These are phyloP conservation scores for Ctenopoma kingsleyae DNA, from an alignment of 2,797 vertebrate species.

Conservation along the genomic window DNA sequence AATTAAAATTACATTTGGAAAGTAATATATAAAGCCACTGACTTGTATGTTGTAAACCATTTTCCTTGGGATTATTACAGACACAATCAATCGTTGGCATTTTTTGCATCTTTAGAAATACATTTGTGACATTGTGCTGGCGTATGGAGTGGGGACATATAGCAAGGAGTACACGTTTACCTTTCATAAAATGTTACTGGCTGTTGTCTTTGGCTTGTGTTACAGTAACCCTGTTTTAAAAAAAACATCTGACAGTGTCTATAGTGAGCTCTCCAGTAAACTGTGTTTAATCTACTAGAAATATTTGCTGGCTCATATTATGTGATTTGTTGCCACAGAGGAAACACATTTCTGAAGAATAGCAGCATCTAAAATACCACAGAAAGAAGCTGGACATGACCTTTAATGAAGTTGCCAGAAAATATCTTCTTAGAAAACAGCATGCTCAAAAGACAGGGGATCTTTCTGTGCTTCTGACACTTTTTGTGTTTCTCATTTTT, in stretches of 20 bases:
- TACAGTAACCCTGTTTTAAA: neutral
- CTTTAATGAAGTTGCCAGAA: neutral
- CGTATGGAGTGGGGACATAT: no score
- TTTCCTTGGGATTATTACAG: slow-evolving; percentile 3
- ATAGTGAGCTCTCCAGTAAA: neutral
- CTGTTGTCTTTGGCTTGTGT: neutral
- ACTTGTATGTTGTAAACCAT: neutral
- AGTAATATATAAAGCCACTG: slow-evolving; percentile 3
- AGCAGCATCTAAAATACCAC: neutral
- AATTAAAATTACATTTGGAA: slow-evolving; percentile 9
- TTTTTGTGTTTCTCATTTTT: neutral
- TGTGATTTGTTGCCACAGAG: neutral
- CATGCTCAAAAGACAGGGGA: neutral
- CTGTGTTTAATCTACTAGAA: neutral
- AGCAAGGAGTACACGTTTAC: no score
- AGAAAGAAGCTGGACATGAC: neutral
- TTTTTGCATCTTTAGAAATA: no score
- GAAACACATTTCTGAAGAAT: neutral
- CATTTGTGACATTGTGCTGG: no score
- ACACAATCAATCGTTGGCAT: neutral
- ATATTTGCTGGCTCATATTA: neutral
- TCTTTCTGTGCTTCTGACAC: neutral
- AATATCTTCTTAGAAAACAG: neutral
- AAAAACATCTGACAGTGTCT: neutral
- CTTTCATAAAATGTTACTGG: no score